These are phyloP conservation scores for Myodes glareolus DNA, from an alignment of 2,113 vertebrate species.

Conservation along the genomic window DNA sequence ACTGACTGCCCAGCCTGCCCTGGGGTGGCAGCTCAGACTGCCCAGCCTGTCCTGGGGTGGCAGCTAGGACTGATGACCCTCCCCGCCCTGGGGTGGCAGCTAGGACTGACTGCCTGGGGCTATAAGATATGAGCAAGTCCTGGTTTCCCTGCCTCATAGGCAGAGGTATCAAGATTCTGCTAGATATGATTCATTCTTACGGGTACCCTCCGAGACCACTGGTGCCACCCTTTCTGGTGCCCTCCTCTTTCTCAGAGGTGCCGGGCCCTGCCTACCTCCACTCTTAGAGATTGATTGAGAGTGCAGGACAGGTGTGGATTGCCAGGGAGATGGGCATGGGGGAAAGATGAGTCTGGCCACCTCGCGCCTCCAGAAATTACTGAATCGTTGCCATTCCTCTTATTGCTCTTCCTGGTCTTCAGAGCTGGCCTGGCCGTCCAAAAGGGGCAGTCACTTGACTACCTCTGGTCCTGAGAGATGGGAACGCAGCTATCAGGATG, in stretches of 20 bases:
- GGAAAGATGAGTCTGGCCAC: background rate
- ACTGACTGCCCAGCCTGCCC: too few relatives aligned
- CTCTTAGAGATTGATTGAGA: background rate
- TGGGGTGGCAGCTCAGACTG: too few relatives aligned
- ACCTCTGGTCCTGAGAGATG: background rate
- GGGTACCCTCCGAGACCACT: too few relatives aligned
- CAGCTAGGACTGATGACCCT: too few relatives aligned
- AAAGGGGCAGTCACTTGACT: background rate
- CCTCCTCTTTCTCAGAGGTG: background rate
- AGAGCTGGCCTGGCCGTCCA: background rate
- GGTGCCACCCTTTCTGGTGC: background rate
- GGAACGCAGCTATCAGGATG: background rate
- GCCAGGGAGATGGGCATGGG: accelerated
- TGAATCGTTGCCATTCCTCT: too few relatives aligned
- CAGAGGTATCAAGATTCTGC: accelerated
- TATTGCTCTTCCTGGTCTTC: background rate
- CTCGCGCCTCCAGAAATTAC: background rate
- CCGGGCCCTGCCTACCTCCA: accelerated
- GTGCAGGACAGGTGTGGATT: too few relatives aligned
- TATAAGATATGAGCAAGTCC: accelerated
- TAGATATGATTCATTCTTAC: too few relatives aligned
- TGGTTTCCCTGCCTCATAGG: too few relatives aligned
- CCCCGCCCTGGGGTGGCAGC: too few relatives aligned
- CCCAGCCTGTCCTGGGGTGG: too few relatives aligned
- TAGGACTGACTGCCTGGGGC: too few relatives aligned